Percentiles rank a stretch among this genome's conserved stretches.
Evolutionary conservation across 2,797 vertebrate species (phyloP).

Genomic region (Micrastur ruficollis): DNA sequence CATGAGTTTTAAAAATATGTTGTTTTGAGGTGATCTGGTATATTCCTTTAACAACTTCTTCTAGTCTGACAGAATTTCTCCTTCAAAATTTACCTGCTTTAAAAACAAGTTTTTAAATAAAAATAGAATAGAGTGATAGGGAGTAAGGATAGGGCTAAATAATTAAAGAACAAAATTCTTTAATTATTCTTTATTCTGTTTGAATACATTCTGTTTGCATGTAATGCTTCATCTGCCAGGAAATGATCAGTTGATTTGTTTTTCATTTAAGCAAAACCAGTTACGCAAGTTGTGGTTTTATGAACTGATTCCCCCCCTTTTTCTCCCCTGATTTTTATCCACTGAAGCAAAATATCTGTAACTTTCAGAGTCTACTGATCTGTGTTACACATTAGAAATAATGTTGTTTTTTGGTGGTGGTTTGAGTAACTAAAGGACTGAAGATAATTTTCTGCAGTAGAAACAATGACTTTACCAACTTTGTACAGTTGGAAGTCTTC

Average conservation of each 20-base stretch:
- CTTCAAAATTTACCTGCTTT: not conserved
- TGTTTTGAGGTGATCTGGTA: not conserved
- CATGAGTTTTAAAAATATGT: not conserved
- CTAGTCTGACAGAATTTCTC: not conserved
- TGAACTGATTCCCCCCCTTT: not conserved
- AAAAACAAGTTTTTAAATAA: not conserved
- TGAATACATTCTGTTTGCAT: not conserved
- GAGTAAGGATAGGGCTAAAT: not conserved
- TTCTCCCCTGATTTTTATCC: not conserved
- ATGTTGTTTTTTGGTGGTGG: not conserved
- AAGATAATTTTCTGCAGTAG: not conserved
- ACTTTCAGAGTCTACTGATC: not conserved
- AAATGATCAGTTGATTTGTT: constrained; percentile 37
- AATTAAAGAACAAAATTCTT: not conserved
- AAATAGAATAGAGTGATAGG: not conserved
- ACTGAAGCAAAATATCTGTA: not conserved
- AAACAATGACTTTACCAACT: not conserved
- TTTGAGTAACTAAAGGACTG: not conserved
- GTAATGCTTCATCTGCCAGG: constrained; percentile 1
- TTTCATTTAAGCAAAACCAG: constrained; percentile 19
- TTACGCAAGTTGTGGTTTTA: constrained; percentile 19
- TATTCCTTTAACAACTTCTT: not conserved
- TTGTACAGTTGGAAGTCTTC: not conserved
- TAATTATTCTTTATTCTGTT: not conserved
- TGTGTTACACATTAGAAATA: not conserved